A percentile compares a stretch with the other conserved stretches of the same genome.
Conservation (phyloP, 2,113 vertebrate genomes). For the Scophthalmus maximus region DNA sequence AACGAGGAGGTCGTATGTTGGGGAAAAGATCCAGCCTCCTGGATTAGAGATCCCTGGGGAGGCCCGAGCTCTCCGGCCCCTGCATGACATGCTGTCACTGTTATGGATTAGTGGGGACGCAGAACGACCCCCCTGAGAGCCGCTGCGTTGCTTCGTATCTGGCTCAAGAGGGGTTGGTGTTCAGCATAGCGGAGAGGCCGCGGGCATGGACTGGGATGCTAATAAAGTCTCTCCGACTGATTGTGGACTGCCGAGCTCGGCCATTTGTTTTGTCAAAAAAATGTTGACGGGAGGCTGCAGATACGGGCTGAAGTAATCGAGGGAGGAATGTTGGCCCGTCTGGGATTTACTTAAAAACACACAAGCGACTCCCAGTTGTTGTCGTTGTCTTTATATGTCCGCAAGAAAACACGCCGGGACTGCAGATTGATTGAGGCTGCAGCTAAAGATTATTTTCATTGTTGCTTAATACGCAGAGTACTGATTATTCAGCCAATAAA, state of each 20-base stretch:
- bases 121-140: slow-evolving; percentile 47
- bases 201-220: slow-evolving; percentile 34
- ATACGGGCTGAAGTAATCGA: neutral
- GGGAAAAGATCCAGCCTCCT: slow-evolving; percentile 48
- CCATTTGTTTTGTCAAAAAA: slow-evolving; percentile 19
- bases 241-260: slow-evolving; percentile 5
- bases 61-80: slow-evolving; percentile 25
- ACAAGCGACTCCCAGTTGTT: no score
- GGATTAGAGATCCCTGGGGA: slow-evolving; percentile 69
- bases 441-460: neutral
- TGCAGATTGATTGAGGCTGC: neutral
- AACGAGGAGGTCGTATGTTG: slow-evolving; percentile 45
- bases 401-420: neutral
- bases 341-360: neutral
- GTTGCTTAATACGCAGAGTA: neutral
- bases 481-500: neutral
- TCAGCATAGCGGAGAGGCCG: slow-evolving; percentile 15
- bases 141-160: slow-evolving; percentile 43
- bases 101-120: slow-evolving; percentile 57
- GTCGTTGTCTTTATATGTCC: no score
- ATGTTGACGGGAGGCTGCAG: neutral
- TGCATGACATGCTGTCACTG: slow-evolving; percentile 64
- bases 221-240: slow-evolving; percentile 49
- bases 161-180: slow-evolving; percentile 27
- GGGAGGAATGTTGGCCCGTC: neutral